These are phyloP conservation scores for Zosterops japonicus DNA, from an alignment of 2,113 vertebrate species.

Conservation along the genomic window DNA sequence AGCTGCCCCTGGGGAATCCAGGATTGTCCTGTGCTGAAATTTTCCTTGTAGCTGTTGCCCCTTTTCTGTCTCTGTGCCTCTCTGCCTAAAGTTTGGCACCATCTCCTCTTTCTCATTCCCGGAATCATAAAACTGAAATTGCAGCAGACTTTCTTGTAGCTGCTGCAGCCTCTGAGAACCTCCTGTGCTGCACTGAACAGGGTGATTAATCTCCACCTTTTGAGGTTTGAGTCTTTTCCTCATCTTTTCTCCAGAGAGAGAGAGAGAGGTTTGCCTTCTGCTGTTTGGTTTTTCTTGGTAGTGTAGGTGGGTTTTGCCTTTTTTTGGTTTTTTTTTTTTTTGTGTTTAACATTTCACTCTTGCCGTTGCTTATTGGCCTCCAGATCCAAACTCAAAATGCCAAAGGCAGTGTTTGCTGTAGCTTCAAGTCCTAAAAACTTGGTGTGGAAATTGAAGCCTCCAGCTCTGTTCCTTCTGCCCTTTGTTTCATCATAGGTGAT, in stretches of 20 bases:
- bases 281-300: not conserved
- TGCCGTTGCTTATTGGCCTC: not conserved
- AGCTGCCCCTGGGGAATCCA: not conserved
- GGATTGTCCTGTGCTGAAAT: not conserved
- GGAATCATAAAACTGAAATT: not conserved
- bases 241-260: not conserved
- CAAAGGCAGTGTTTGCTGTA: not conserved
- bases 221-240: not conserved
- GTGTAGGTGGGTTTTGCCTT: not conserved
- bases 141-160: not conserved
- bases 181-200: not conserved
- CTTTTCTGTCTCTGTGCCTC: not conserved
- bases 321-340: not conserved
- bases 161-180: not conserved
- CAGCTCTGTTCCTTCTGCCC: not conserved
- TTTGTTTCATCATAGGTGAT: not conserved
- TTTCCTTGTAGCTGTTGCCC: not conserved
- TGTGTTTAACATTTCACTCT: not conserved
- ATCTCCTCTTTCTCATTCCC: not conserved
- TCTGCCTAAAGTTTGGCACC: not conserved
- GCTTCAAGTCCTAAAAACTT: not conserved
- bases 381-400: not conserved
- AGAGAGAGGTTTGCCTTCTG: not conserved
- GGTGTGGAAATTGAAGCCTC: not conserved
- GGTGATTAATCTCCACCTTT: not conserved